These are phyloP conservation scores for Panthera uncia DNA, from an alignment of 2,113 vertebrate species.

Conservation along the genomic window DNA sequence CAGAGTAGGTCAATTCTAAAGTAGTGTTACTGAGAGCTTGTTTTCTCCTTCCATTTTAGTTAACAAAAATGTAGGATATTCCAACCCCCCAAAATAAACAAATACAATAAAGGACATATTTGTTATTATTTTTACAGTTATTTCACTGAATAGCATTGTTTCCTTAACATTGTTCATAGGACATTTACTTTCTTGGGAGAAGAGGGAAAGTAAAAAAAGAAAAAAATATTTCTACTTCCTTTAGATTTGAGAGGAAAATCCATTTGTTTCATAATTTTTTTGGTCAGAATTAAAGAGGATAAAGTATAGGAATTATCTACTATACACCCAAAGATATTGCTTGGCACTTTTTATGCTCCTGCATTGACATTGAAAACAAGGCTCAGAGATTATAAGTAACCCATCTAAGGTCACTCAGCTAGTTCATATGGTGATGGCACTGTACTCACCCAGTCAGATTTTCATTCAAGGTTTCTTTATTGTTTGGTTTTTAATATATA, in stretches of 20 bases:
- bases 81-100: neutral
- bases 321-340: neutral
- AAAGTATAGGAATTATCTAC: neutral
- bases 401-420: too few relatives aligned
- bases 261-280: neutral
- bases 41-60: neutral
- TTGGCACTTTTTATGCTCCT: neutral
- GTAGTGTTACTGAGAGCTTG: neutral
- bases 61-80: neutral
- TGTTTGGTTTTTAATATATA: neutral
- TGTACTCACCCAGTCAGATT: neutral
- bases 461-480: neutral
- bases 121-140: neutral
- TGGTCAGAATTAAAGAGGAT: neutral
- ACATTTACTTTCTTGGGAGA: neutral
- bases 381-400: neutral
- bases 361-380: neutral
- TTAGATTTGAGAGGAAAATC: neutral
- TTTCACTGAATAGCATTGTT: neutral
- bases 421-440: neutral
- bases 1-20: neutral
- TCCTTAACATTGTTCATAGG: neutral
- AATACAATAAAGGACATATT: neutral
- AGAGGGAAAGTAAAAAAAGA: neutral
- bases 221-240: neutral